Evolutionary conservation across 1,140 invertebrate species (phyloP).

Genomic region (Atta texana): DNA sequence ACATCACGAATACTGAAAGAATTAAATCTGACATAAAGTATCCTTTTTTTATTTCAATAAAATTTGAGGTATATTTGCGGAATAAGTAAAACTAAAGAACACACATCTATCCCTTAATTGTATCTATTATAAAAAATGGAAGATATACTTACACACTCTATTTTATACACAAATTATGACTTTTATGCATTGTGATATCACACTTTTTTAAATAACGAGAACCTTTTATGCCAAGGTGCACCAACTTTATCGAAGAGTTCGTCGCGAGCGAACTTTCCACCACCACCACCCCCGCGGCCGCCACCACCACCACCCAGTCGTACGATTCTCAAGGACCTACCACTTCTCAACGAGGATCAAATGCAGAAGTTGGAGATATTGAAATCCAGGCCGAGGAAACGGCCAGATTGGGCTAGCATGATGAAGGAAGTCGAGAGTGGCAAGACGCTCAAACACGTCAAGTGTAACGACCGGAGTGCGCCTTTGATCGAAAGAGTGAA

Average conservation of each 20-base stretch:
- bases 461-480: constrained; percentile 92
- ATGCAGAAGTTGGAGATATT: constrained; percentile 88
- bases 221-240: constrained; percentile 76
- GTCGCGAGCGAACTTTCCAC: constrained; percentile 84
- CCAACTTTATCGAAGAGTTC: constrained; percentile 85
- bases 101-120: background rate
- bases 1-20: background rate
- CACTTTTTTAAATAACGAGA: constrained; percentile 34
- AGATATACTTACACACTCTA: background rate
- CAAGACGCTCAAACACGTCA: constrained; percentile 91
- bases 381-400: constrained; percentile 91
- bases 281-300: constrained; percentile 90
- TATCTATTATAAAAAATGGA: background rate
- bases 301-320: constrained; percentile 89
- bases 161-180: background rate
- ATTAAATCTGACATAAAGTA: background rate
- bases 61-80: background rate
- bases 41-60: background rate
- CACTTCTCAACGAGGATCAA: constrained; percentile 86
- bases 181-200: background rate
- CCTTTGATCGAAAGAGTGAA: constrained; percentile 87
- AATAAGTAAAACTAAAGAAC: background rate
- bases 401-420: constrained; percentile 95
- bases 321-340: constrained; percentile 84
- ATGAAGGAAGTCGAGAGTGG: constrained; percentile 95